Evolutionary conservation across 2,797 vertebrate species (phyloP), one percentile per base, ranked within the genome.

Genomic region (Odontamblyopus rebecca): DNA sequence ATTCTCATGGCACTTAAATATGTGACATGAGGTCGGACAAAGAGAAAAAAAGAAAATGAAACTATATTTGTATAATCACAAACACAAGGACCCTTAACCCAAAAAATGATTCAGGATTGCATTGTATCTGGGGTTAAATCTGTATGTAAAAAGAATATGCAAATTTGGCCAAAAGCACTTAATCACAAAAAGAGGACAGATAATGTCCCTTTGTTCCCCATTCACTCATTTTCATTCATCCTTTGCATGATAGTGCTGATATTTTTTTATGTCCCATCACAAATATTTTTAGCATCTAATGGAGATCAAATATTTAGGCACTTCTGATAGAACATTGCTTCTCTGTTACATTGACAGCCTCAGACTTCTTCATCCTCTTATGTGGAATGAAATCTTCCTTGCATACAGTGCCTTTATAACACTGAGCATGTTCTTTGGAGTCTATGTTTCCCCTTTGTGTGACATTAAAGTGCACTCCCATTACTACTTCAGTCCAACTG

Each of bases 401-500:
- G 1, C 38, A 15, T 12, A 48, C 44, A 48, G 44, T 48, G 12
- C 5, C 41, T 65, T 50, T 65, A 29, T 41, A 4, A 38, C n/a
- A 48, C 38, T 44, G n/a, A 23, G 62, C 38, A 5, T 44, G n/a
- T 63, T 44, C 61, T 41, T 38, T 26, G 35, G 44, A 44, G 38
- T 64, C 1, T 15, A 38, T 62, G 23, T 62, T 62, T 62, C n/a
- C 23, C 38, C 48, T 38, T 61, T 56, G 62, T 12, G 2, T 73
- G 67, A 54, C 27, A 16, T 53, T 18, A 3, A 23, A 50, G 26
- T 27, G 2, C 27, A 53, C 23, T 44, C 4, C 12, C 32, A 29
- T 69, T 29, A 69, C 65, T 73, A 59, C 60, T 50, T 26, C 70
- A 32, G 53, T 44, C 62, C 67, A 60, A 23, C 51, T 53, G 41